phyloP scores from a whole-genome alignment of 2,888 invertebrate genomes.

The Drosophila robusta region DNA sequence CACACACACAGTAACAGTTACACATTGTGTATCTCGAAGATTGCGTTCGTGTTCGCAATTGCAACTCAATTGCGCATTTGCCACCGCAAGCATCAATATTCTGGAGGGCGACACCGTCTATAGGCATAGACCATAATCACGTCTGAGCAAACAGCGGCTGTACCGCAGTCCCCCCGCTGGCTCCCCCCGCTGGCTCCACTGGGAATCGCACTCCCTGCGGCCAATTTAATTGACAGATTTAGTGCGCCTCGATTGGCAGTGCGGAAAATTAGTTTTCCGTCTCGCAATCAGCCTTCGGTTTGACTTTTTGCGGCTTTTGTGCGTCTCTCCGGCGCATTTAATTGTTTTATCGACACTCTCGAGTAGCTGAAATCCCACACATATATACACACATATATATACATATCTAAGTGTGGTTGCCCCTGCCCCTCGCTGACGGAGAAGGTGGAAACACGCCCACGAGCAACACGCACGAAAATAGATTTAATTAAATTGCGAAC shows the following conservation, averaged over 20 bases:
- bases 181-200: slow-evolving; percentile 12
- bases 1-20: slow-evolving; percentile 14
- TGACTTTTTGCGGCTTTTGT: slow-evolving; percentile 63
- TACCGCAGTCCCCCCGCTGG: slow-evolving; percentile 12
- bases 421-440: slow-evolving; percentile 12
- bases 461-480: slow-evolving; percentile 72
- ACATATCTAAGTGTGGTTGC: slow-evolving; percentile 4
- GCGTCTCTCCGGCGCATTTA: slow-evolving; percentile 61
- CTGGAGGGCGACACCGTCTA: slow-evolving; percentile 42
- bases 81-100: slow-evolving; percentile 80
- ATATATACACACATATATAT: background rate
- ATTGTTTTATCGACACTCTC: slow-evolving; percentile 78
- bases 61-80: slow-evolving; percentile 81
- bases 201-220: slow-evolving; percentile 76
- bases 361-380: slow-evolving; percentile 31
- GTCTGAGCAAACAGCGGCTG: slow-evolving; percentile 59
- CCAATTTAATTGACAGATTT: slow-evolving; percentile 84
- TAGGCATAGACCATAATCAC: slow-evolving; percentile 69
- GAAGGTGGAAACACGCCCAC: slow-evolving; percentile 67
- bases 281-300: slow-evolving; percentile 59
- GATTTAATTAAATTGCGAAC: slow-evolving; percentile 79
- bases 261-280: slow-evolving; percentile 82
- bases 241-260: slow-evolving; percentile 83
- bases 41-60: slow-evolving; percentile 76
- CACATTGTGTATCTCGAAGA: slow-evolving; percentile 61